These are phyloP conservation scores for Dynastes tityus DNA, from an alignment of 2,888 invertebrate species.

Conservation along the genomic window DNA sequence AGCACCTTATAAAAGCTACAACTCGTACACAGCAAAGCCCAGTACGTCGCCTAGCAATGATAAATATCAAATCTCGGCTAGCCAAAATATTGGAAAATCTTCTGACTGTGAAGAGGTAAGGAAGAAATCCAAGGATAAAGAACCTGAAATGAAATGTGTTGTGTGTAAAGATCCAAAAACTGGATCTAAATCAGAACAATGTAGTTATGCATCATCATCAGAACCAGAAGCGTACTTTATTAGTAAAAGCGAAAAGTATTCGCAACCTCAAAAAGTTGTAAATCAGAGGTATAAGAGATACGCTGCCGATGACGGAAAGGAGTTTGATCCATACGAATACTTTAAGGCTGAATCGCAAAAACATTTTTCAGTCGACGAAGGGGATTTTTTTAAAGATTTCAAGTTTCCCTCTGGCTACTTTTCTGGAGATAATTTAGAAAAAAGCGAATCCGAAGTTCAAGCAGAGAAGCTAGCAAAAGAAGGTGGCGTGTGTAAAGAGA, in stretches of 20 bases:
- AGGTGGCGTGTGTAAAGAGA: conserved; percentile 78
- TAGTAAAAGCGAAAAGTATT: conserved; percentile 65
- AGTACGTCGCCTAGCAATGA: conserved; percentile 8
- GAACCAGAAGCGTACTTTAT: conserved; percentile 67
- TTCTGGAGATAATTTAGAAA: conserved; percentile 74
- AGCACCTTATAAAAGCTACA: conserved; percentile 27
- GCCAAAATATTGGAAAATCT: conserved; percentile 57
- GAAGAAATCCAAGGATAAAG: conserved; percentile 69
- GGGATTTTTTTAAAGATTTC: conserved; percentile 67
- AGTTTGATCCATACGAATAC: conserved; percentile 73
- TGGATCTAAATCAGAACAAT: conserved; percentile 74
- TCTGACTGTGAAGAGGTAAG: conserved; percentile 77
- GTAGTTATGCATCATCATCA: conserved; percentile 74
- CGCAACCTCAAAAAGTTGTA: conserved; percentile 59
- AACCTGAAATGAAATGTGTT: conserved; percentile 71
- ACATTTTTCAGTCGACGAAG: conserved; percentile 72
- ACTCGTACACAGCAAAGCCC: conserved; percentile 24
- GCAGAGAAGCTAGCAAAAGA: conserved; percentile 75
- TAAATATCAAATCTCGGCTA: conserved; percentile 54
- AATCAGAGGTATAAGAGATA: conserved; percentile 67
- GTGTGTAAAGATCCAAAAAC: conserved; percentile 73
- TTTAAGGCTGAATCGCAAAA: conserved; percentile 68
- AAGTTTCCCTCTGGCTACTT: conserved; percentile 73
- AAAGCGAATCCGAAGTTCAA: conserved; percentile 76
- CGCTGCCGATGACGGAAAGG: conserved; percentile 68